Percentiles rank a stretch among this genome's conserved stretches.
Evolutionary conservation across 2,113 vertebrate genomes (phyloP).

Genomic region (Paracyprichromis sp.): DNA sequence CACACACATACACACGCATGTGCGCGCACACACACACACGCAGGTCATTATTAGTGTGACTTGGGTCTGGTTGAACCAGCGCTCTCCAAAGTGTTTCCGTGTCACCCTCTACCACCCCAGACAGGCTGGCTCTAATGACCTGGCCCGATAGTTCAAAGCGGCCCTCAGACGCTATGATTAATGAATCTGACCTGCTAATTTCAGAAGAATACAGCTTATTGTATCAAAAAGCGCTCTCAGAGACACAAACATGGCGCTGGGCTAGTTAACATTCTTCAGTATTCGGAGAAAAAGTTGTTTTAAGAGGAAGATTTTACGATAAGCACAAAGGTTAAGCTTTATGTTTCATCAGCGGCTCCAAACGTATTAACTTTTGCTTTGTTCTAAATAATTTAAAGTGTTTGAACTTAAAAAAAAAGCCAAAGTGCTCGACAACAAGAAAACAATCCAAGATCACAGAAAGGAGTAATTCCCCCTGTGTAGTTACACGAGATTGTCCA

Average conservation of each 20-base stretch:
- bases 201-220: slow-evolving; percentile 71
- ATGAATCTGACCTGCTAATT: slow-evolving; percentile 74
- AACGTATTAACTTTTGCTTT: slow-evolving; percentile 51
- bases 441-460: slow-evolving; percentile 49
- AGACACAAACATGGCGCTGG: slow-evolving; percentile 44
- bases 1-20: background rate
- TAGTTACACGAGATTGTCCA: slow-evolving; percentile 34
- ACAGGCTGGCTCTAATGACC: slow-evolving; percentile 69
- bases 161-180: slow-evolving; percentile 68
- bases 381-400: slow-evolving; percentile 47
- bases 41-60: slow-evolving; percentile 65
- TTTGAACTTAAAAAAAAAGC: slow-evolving; percentile 51
- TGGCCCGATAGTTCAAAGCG: slow-evolving; percentile 73
- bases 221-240: slow-evolving; percentile 53
- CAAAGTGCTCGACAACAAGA: slow-evolving; percentile 40
- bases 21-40: background rate
- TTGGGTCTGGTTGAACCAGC: slow-evolving; percentile 64
- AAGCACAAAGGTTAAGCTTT: slow-evolving; percentile 56
- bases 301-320: slow-evolving; percentile 56
- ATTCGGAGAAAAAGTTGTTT: slow-evolving; percentile 45
- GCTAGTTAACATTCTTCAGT: slow-evolving; percentile 69
- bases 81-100: slow-evolving; percentile 72
- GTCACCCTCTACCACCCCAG: slow-evolving; percentile 65
- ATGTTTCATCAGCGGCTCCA: slow-evolving; percentile 61
- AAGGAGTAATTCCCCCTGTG: slow-evolving; percentile 11